Evolutionary conservation across 2,113 vertebrate genomes (phyloP).

Genomic region (Castor canadensis): DNA sequence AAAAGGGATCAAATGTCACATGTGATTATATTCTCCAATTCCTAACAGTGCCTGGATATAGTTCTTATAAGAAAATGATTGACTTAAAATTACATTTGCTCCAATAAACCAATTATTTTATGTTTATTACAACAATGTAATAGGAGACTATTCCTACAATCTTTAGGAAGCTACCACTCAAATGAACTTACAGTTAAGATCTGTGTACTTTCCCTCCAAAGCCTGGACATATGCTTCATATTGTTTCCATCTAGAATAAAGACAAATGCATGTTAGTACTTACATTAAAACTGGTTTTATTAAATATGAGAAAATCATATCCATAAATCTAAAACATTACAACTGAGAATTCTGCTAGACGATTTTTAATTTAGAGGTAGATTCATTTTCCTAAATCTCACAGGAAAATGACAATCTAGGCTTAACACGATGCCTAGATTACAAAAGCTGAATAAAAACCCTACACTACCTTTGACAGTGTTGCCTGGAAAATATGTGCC

Average conservation of each 20-base stretch:
- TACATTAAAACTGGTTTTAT: slow-evolving; percentile 28
- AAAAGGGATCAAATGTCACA: background rate
- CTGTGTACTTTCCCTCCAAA: slow-evolving; percentile 98
- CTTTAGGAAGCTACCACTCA: slow-evolving; percentile 20
- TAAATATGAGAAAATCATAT: slow-evolving; percentile 12
- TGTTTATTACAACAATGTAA: background rate
- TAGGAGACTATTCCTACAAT: background rate
- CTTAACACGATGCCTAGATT: background rate
- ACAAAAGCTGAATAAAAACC: background rate
- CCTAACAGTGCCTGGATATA: background rate
- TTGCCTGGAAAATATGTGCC: background rate
- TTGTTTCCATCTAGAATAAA: slow-evolving; percentile 94
- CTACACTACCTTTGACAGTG: background rate
- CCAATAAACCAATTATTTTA: background rate
- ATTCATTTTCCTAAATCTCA: no score
- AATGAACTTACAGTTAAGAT: slow-evolving; percentile 96
- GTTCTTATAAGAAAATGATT: background rate
- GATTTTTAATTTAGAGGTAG: slow-evolving; percentile 44
- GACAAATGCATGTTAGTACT: slow-evolving; percentile 48
- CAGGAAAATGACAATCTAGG: no score
- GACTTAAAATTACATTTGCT: background rate
- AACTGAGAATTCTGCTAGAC: background rate
- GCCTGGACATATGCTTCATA: slow-evolving; percentile 97
- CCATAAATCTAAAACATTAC: background rate
- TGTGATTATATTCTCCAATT: background rate